Evolutionary conservation across 2,888 invertebrate species (phyloP), one percentile per base, ranked within the genome.

Genomic region (Glyphotaelius pellucidus): DNA sequence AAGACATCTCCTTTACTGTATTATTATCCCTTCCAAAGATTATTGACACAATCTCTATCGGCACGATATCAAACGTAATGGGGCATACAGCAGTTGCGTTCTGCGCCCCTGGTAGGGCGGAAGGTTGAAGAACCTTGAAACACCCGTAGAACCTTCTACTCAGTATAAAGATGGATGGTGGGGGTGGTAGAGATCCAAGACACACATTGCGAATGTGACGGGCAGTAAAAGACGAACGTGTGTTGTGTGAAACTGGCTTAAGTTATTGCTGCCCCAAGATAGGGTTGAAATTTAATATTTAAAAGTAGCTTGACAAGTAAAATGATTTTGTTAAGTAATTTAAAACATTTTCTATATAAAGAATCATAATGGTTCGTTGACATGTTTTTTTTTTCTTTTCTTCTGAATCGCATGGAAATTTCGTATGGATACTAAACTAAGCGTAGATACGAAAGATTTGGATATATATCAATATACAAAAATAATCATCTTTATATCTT

Each of bases 1-100:
- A 25, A 25, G 67, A 67, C 25, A 7, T 25, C 25, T 9, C 25
- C 25, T 67, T 67, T 67, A 25, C 67, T 7, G 1, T 67, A 25
- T 67, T 67, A 67, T 67, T 67, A 67, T 67, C 25, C 67, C 67
- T 67, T 67, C 25, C 25, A 25, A 25, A 92, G 91, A 92, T 92
- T 92, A 92, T 92, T 92, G 92, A 92, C 90, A 90, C 92, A 91
- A 90, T 90, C 91, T 91, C 91, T 91, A 92, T 92, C 67, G 85
- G 85, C 88, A 35, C 80, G 80, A 88, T 81, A 90, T 91, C 90
- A 91, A 38, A 35, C 85, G 91, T 91, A 92, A 92, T 90, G 92
- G 90, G 25, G 83, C 89, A 83, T 38, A 87, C 32, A 89, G 79
- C 67, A 67, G 67, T 67, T 25, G 67, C 79, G 79, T 89, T 89